These are phyloP conservation scores for Alca torda DNA, from an alignment of 2,797 vertebrate genomes.

Conservation along the genomic window DNA sequence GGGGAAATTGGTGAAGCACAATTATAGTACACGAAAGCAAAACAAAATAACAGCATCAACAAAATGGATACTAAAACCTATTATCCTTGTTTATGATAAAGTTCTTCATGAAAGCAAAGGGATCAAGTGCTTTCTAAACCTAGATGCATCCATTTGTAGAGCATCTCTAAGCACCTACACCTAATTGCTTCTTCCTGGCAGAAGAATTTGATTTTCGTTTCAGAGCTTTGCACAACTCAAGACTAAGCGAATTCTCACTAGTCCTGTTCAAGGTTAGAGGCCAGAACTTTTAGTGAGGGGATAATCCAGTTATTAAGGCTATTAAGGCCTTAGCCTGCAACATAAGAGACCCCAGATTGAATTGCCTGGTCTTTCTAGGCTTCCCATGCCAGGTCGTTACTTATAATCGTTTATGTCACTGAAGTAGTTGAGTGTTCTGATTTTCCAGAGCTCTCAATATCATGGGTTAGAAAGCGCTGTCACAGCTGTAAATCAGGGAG, in stretches of 20 bases:
- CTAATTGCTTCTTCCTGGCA: neutral
- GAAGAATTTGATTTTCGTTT: neutral
- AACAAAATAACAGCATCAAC: neutral
- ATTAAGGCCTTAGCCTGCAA: neutral
- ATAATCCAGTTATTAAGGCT: conserved; percentile 29
- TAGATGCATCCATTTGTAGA: neutral
- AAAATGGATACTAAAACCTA: neutral
- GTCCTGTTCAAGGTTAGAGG: neutral
- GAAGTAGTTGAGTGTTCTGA: neutral
- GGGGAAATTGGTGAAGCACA: neutral
- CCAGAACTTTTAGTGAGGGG: neutral
- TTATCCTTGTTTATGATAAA: neutral
- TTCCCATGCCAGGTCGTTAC: neutral
- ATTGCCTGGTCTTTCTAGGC: neutral
- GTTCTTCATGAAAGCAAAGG: neutral
- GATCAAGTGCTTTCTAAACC: neutral
- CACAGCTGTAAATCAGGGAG: neutral
- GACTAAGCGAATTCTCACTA: neutral
- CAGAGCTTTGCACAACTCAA: neutral
- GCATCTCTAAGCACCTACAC: neutral
- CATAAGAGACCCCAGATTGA: neutral
- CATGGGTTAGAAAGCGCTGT: neutral
- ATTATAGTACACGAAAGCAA: neutral
- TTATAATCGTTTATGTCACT: neutral
- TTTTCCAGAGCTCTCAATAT: neutral